Evolutionary conservation across 2,113 vertebrate species (phyloP).

Genomic region (Telmatochromis sp.): DNA sequence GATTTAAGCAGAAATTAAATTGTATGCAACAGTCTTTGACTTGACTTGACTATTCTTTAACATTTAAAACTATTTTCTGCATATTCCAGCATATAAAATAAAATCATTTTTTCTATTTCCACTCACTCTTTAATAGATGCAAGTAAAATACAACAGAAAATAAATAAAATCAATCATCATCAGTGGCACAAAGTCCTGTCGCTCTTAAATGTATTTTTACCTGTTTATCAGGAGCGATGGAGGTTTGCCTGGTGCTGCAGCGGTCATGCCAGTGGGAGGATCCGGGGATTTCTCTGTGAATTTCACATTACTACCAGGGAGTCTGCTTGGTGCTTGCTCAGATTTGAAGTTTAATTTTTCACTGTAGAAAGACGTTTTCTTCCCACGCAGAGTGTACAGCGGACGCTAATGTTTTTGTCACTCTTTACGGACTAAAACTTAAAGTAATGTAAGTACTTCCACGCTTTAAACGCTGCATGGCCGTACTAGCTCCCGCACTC

Average conservation of each 20-base stretch:
- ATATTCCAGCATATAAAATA: not conserved
- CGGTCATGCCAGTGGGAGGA: not conserved
- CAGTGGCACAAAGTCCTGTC: not conserved
- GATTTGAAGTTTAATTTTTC: not conserved
- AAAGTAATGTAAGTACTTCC: not conserved
- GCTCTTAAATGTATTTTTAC: not conserved
- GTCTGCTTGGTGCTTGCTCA: not conserved
- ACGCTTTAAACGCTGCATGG: not conserved
- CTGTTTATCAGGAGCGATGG: not conserved
- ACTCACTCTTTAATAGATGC: not conserved
- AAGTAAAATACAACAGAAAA: not conserved
- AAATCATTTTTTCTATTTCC: not conserved
- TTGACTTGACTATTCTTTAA: not conserved
- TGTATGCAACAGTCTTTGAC: not conserved
- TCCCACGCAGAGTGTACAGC: not conserved
- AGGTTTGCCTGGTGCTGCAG: not conserved
- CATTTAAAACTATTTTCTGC: not conserved
- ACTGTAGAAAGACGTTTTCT: not conserved
- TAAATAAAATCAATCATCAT: not conserved
- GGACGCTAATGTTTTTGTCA: not conserved
- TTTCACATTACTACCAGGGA: not conserved
- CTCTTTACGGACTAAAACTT: not conserved
- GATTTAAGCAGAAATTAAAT: not conserved
- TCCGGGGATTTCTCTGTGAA: not conserved
- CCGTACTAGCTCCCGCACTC: fast-evolving